A percentile compares a stretch with the other conserved stretches of the same genome.
phyloP scores from a whole-genome alignment of 2,797 vertebrate genomes.

The Catostomus latipinnis region DNA sequence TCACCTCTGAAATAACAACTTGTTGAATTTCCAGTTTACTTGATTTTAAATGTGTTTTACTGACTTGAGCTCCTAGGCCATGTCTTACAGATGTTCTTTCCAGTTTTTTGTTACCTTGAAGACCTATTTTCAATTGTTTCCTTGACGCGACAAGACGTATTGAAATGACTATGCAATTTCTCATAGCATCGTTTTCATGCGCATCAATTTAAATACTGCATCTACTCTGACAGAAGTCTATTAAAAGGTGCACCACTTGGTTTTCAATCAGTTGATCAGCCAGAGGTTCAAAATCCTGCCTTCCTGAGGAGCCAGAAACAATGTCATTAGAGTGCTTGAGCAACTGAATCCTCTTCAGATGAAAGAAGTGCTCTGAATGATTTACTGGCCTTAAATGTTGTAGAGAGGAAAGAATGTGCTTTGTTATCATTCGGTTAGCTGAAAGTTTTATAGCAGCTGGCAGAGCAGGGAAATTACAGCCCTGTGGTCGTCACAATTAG shows the following conservation, averaged over 20 bases:
- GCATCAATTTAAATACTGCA: neutral
- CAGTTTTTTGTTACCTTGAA: too few relatives aligned
- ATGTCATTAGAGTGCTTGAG: slow-evolving; percentile 17
- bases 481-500: slow-evolving; percentile 37
- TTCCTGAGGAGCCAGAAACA: neutral
- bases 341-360: slow-evolving; percentile 11
- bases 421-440: slow-evolving; percentile 39
- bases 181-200: neutral
- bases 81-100: too few relatives aligned
- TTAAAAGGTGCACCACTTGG: neutral
- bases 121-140: too few relatives aligned
- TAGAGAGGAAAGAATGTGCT: slow-evolving; percentile 29
- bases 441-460: slow-evolving; percentile 37
- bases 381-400: slow-evolving; percentile 47
- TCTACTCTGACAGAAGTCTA: neutral
- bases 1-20: too few relatives aligned
- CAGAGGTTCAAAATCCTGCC: neutral
- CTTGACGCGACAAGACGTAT: neutral
- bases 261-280: neutral
- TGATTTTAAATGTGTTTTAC: too few relatives aligned
- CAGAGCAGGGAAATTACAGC: slow-evolving; percentile 43
- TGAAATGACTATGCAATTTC: neutral
- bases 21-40: too few relatives aligned
- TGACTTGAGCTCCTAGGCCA: too few relatives aligned
- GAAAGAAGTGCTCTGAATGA: slow-evolving; percentile 32